phyloP scores from a whole-genome alignment of 2,797 vertebrate genomes.

The Rhinoraja longicauda region DNA sequence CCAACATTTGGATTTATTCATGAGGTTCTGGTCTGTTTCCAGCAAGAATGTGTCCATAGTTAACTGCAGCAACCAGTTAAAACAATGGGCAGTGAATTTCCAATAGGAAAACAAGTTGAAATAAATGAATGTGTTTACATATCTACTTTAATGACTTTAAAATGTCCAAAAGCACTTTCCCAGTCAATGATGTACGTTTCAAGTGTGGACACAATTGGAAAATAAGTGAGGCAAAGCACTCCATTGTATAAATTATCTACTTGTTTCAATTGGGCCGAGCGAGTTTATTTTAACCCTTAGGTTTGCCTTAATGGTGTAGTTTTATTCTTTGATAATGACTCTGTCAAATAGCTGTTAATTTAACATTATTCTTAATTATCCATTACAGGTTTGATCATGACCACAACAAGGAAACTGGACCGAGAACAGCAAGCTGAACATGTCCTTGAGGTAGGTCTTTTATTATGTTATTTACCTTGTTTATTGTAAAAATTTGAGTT shows the following conservation, averaged over 20 bases:
- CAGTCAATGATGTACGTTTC: too few species aligned
- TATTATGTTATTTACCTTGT: too few species aligned
- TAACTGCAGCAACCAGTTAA: not conserved
- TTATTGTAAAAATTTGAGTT: too few species aligned
- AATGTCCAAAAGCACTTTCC: too few species aligned
- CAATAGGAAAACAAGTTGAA: not conserved
- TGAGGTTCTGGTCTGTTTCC: not conserved
- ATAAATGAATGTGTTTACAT: too few species aligned
- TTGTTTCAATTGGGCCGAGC: not conserved
- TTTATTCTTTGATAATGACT: not conserved
- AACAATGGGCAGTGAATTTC: not conserved
- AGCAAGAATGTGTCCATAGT: not conserved
- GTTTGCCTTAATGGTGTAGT: not conserved
- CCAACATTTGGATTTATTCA: not conserved
- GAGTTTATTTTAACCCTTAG: not conserved
- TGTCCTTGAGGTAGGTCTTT: conserved; percentile 72
- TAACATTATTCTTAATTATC: not conserved
- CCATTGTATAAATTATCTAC: not conserved
- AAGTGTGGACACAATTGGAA: too few species aligned
- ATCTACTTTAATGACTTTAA: too few species aligned
- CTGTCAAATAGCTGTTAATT: not conserved
- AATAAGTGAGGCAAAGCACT: not conserved
- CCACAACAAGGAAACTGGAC: conserved; percentile 84
- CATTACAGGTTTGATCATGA: conserved; percentile 78
- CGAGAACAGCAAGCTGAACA: conserved; percentile 87